A percentile compares a stretch with the other conserved stretches of the same genome.
Evolutionary conservation across 2,113 vertebrate species (phyloP).

Genomic region (Myotis davidii): DNA sequence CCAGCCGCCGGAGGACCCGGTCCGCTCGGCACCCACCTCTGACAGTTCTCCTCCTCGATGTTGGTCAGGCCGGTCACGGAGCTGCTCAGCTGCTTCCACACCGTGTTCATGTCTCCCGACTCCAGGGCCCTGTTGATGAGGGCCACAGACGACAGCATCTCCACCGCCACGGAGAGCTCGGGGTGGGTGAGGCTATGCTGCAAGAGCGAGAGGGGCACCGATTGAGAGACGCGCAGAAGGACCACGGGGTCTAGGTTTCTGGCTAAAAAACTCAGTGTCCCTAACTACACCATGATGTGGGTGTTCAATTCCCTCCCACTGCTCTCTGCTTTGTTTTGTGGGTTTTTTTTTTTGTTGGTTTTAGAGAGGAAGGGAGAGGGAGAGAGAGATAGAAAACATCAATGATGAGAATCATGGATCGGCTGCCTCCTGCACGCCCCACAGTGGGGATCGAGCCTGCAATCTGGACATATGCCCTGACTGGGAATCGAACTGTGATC

Average conservation of each 20-base stretch:
- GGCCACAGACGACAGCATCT: slow-evolving; percentile 98
- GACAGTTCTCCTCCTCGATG: slow-evolving; percentile 94
- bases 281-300: neutral
- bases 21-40: slow-evolving; percentile 87
- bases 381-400: too few relatives aligned
- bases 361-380: too few relatives aligned
- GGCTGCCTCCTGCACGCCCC: too few relatives aligned
- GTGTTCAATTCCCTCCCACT: neutral
- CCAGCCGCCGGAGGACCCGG: rapidly evolving
- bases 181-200: slow-evolving; percentile 94
- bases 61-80: slow-evolving; percentile 95
- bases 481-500: too few relatives aligned
- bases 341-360: too few relatives aligned
- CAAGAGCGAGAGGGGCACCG: rapidly evolving
- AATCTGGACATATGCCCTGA: too few relatives aligned
- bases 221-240: neutral
- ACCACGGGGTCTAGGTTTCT: neutral
- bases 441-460: too few relatives aligned
- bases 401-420: too few relatives aligned
- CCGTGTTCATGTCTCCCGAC: slow-evolving; percentile 89
- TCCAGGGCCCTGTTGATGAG: slow-evolving; percentile 96
- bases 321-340: too few relatives aligned
- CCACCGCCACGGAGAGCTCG: slow-evolving; percentile 95
- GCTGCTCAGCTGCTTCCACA: slow-evolving; percentile 95
- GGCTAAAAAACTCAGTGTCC: neutral